Evolutionary conservation across 2,888 invertebrate genomes (phyloP), one percentile per base, ranked within the genome.

Genomic region (Actias luna): DNA sequence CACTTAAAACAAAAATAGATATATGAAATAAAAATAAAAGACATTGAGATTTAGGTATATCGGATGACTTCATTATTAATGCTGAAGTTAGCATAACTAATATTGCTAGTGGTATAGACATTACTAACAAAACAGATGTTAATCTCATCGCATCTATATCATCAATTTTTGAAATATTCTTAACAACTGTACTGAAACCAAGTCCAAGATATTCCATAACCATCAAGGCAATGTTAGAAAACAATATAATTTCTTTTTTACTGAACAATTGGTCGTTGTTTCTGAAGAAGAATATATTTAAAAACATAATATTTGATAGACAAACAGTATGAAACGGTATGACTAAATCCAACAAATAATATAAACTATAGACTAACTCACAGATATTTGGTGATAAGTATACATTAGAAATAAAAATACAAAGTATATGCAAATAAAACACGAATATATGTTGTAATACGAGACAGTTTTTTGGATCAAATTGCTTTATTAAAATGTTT

Each of bases 271-370:
- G 63, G 58, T 70, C 69, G 3, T 67, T 69, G 46, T 71, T 69
- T 42, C 59, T 62, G 4, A 74, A 73, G 10, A 77, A 27, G 22
- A 74, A 74, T 14, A 77, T 50, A 58, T 69, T 73, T 59, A 78
- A 58, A 64, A 73, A 76, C 22, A 71, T 60, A 8, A 75, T 64
- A 68, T 71, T 68, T 10, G 73, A 61, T 7, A 72, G 36, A 50
- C 66, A 66, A 0, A 69, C 64, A 4, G 74, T 68, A 7, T 64
- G 66, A 1, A 72, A 66, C 0, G 69, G 64, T 31, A 71, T 60
- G 2, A 67, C 18, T 8, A 76, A 27, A 52, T 75, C 75, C 12
- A 73, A 27, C 50, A 61, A 36, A 0, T 62, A 60, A 35, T 67
- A 72, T 1, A 42, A 10, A 3, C 58, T 33, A 5, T 61, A 7